Conservation (phyloP, 2,888 invertebrate genomes). For the Chromoteleia sp. region DNA sequence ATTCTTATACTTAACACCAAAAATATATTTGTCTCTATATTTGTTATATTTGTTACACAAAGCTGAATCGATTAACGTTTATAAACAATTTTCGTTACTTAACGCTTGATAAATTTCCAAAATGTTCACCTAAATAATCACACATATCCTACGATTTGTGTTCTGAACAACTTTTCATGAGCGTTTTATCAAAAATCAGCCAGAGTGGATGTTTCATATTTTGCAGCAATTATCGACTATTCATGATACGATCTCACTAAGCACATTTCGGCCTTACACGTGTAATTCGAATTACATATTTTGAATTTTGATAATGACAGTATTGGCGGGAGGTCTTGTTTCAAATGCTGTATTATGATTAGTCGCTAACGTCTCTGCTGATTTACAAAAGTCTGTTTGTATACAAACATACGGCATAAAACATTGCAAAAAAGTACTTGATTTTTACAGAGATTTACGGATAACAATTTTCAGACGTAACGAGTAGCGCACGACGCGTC, state of each 20-base stretch:
- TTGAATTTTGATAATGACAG: background rate
- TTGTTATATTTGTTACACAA: no score
- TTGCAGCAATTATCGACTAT: background rate
- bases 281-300: background rate
- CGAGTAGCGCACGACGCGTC: background rate
- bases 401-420: constrained; percentile 24
- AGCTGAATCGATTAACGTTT: no score
- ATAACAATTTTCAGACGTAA: constrained; percentile 15
- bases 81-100: no score
- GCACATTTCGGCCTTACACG: background rate
- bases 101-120: background rate
- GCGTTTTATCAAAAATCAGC: constrained; percentile 14
- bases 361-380: constrained; percentile 22
- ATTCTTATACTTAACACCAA: background rate
- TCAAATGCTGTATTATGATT: constrained; percentile 4
- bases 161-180: constrained; percentile 12
- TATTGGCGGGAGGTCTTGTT: background rate
- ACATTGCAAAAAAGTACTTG: constrained; percentile 7
- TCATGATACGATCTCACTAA: background rate
- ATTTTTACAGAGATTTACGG: constrained; percentile 25
- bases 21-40: no score
- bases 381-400: constrained; percentile 36
- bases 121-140: background rate
- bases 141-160: constrained; percentile 15
- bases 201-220: constrained; percentile 1